A percentile compares a stretch with the other conserved stretches of the same genome.
Evolutionary conservation across 1,140 invertebrate genomes (phyloP).

Genomic region (Lepidurus couesii): DNA sequence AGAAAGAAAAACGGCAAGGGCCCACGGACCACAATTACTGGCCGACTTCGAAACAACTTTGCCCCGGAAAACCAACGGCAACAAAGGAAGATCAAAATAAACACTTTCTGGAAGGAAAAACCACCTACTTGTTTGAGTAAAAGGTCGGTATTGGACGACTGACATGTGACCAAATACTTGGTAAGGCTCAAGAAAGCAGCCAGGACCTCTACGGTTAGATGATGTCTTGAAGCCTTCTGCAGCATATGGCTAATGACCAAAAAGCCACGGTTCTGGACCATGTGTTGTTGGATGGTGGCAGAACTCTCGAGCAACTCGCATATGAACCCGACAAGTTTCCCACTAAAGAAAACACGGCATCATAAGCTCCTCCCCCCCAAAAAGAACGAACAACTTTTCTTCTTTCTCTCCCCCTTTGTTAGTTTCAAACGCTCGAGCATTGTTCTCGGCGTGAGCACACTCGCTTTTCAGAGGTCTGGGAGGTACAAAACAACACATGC

Average conservation of each 20-base stretch:
- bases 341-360: slow-evolving; percentile 57
- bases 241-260: slow-evolving; percentile 96
- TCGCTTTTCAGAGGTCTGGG: not conserved
- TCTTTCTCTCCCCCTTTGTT: slow-evolving; percentile 25
- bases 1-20: too few relatives aligned
- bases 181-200: slow-evolving; percentile 89
- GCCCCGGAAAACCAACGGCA: too few relatives aligned
- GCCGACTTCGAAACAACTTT: too few relatives aligned
- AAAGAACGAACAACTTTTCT: too few relatives aligned
- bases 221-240: slow-evolving; percentile 85
- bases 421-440: slow-evolving; percentile 24
- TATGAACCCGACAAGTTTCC: slow-evolving; percentile 92
- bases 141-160: slow-evolving; percentile 85
- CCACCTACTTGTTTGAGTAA: slow-evolving; percentile 83
- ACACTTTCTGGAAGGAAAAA: not conserved
- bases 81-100: not conserved
- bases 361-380: too few relatives aligned
- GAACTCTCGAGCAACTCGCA: slow-evolving; percentile 95
- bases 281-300: slow-evolving; percentile 95
- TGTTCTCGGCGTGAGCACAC: not conserved
- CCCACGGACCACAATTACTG: too few relatives aligned
- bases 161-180: slow-evolving; percentile 90
- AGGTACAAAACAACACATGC: not conserved
- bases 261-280: slow-evolving; percentile 96
- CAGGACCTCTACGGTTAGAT: slow-evolving; percentile 87